Conservation (phyloP, 1,140 invertebrate species). For the Papilio dardanus region DNA sequence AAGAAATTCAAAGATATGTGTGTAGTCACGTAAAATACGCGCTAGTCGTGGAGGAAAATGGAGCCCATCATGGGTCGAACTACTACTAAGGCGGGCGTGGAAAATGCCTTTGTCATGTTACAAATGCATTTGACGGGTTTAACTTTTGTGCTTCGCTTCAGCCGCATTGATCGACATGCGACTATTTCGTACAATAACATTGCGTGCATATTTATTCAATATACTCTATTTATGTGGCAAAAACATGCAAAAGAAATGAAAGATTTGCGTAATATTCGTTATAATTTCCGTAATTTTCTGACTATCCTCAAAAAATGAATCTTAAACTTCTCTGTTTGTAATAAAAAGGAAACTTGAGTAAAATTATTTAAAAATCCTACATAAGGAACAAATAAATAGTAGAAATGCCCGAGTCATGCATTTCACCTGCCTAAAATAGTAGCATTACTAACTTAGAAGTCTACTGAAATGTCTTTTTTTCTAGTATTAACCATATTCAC, state of each 20-base stretch:
- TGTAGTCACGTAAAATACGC: no score
- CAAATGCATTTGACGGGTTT: constrained; percentile 40
- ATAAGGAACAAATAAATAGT: no score
- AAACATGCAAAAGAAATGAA: neutral
- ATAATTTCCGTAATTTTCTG: neutral
- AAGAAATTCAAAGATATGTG: no score
- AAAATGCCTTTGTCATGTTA: constrained; percentile 26
- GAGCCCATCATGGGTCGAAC: no score
- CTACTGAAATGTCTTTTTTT: no score
- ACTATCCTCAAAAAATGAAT: neutral
- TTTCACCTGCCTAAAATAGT: no score
- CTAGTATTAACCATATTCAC: neutral
- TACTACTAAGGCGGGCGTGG: constrained; percentile 28
- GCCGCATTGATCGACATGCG: neutral
- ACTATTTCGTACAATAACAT: neutral
- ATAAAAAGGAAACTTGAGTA: neutral
- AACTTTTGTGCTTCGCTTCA: constrained; percentile 35
- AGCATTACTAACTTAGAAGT: no score
- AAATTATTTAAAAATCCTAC: no score
- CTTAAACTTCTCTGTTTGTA: neutral
- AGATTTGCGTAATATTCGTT: neutral
- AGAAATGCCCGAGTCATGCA: no score
- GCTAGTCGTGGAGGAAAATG: no score
- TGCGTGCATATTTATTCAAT: neutral
- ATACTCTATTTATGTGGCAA: neutral